phyloP scores from a whole-genome alignment of 2,113 vertebrate species.

The Pomatorhinus ruficollis region DNA sequence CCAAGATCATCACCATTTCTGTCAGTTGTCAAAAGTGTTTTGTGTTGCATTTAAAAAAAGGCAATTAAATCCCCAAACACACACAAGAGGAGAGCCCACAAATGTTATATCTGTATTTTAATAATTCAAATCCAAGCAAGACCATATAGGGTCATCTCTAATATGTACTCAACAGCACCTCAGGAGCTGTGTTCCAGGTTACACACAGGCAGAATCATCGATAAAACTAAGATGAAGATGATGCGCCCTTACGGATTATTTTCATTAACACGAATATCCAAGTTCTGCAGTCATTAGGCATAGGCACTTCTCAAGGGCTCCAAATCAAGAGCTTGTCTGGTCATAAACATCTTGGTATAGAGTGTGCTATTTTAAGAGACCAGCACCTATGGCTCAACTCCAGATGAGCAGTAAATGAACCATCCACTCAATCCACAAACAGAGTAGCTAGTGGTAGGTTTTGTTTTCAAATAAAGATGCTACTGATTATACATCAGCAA shows the following conservation, averaged over 20 bases:
- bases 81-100: not conserved
- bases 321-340: not conserved
- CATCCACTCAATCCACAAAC: not conserved
- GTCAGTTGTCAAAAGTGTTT: not conserved
- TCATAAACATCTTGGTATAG: not conserved
- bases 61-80: not conserved
- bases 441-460: constrained; percentile 32
- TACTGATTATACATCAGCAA: constrained; percentile 53
- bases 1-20: not conserved
- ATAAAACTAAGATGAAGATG: not conserved
- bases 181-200: not conserved
- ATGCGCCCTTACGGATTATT: not conserved
- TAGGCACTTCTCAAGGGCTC: not conserved
- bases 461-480: constrained; percentile 55
- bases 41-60: not conserved
- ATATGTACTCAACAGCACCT: not conserved
- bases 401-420: constrained; percentile 11
- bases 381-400: not conserved
- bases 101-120: not conserved
- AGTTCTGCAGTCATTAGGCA: not conserved
- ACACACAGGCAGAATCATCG: not conserved
- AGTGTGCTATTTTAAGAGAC: not conserved
- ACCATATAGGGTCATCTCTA: not conserved
- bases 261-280: not conserved
- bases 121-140: not conserved